These are phyloP conservation scores for Metalampra italica DNA, from an alignment of 2,888 invertebrate genomes.

Conservation along the genomic window DNA sequence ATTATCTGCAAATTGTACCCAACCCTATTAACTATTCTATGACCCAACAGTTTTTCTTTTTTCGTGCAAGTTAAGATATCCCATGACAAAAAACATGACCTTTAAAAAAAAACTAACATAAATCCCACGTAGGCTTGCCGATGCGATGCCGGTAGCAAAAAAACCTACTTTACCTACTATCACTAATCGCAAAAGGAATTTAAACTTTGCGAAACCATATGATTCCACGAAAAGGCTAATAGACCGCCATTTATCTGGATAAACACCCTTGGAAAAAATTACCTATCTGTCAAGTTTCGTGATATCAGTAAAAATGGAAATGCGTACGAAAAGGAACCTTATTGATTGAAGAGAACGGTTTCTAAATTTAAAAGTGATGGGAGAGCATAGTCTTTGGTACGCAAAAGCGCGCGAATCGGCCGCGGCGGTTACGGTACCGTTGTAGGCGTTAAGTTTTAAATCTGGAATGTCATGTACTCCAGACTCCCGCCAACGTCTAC, in stretches of 20 bases:
- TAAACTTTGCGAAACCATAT: conserved; percentile 8
- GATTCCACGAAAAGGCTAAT: conserved; percentile 11
- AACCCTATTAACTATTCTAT: no score
- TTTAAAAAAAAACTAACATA: no score
- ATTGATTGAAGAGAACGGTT: neutral
- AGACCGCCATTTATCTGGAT: conserved; percentile 13
- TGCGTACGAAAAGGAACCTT: conserved; percentile 7
- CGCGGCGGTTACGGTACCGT: conserved; percentile 55
- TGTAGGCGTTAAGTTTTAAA: conserved; percentile 53
- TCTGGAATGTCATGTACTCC: conserved; percentile 42
- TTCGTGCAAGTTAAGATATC: no score
- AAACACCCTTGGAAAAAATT: conserved; percentile 14
- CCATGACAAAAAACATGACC: no score
- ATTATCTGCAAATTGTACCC: no score
- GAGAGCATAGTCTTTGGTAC: conserved; percentile 13
- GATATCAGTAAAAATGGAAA: conserved; percentile 1
- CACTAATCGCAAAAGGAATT: neutral
- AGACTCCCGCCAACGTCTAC: conserved; percentile 28
- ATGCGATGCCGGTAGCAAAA: no score
- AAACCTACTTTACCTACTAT: neutral
- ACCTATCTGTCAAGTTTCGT: conserved; percentile 22
- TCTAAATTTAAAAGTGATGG: conserved; percentile 9
- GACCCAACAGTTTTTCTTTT: no score
- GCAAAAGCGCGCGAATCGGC: conserved; percentile 51
- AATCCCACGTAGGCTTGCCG: no score